Evolutionary conservation across 2,888 invertebrate genomes (phyloP), one percentile per base, ranked within the genome.

Genomic region (Andrena dorsata): DNA sequence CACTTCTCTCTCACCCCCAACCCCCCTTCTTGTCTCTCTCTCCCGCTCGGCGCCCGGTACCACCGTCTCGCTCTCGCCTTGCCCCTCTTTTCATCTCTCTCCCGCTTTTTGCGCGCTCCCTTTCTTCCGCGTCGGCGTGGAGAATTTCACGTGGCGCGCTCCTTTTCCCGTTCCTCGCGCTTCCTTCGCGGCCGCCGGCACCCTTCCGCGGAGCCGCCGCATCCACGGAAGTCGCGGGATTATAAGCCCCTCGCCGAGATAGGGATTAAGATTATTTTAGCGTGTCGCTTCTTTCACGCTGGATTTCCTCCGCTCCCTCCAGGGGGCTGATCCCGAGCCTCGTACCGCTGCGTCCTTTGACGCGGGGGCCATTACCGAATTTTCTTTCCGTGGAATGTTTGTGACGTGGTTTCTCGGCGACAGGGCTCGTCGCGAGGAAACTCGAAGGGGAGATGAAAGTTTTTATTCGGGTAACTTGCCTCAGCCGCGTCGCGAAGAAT

Each of bases 1-100:
- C 86, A 79, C 83, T 78, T 84, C 84, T 72, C 82, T 83, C 70
- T 49, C 82, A 56, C 72, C 78, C 68, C 30, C 70, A 8, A 30
- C 28, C 28, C 16, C 64, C 71, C 68, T 70, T 72, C 68, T 51
- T 65, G 56, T 64, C 78, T 65, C 74, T 65, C 74, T 64, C 78
- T 30, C 32, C 70, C 76, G 66, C 64, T 65, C 71, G 65, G 41
- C 79, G 64, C 84, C 84, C 82, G 75, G 75, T 76, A 41, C 16
- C 41, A 16, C 71, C 76, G 75, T 79, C 81, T 20, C 73, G 28
- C 77, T 75, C 80, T 13, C 84, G 75, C 56, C 73, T 41, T 41
- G 73, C 68, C 73, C 78, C 74, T 75, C 80, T 65, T 69, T 69
- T 13, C 68, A 35, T 58, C 78, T 65, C 74, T 60, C 78, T 30